phyloP scores from a whole-genome alignment of 2,888 invertebrate genomes.

The Tetheella fluctuosa region DNA sequence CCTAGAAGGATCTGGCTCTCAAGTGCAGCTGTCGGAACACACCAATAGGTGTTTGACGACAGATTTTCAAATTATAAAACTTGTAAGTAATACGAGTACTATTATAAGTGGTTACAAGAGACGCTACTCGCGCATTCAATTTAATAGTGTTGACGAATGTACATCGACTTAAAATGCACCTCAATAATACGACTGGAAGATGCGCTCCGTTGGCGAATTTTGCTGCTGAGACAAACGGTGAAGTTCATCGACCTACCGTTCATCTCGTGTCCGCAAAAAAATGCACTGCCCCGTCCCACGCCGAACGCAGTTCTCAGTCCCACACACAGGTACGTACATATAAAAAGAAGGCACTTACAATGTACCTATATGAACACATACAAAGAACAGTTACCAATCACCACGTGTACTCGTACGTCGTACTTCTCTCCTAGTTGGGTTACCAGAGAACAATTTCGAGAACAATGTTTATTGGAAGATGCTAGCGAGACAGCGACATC shows the following conservation, averaged over 20 bases:
- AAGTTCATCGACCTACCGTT: conserved; percentile 76
- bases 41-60: too few species aligned
- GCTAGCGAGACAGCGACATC: conserved; percentile 30
- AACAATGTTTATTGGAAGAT: conserved; percentile 59
- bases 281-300: conserved; percentile 82
- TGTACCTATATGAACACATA: conserved; percentile 41
- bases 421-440: conserved; percentile 64
- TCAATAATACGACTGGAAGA: conserved; percentile 51
- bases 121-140: too few species aligned
- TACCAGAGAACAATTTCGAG: conserved; percentile 57
- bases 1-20: too few species aligned
- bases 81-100: too few species aligned
- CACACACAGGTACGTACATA: conserved; percentile 58
- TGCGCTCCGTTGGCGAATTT: conserved; percentile 75
- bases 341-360: conserved; percentile 36
- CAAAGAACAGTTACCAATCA: conserved; percentile 53
- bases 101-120: too few species aligned
- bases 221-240: conserved; percentile 69
- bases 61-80: not conserved
- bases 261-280: conserved; percentile 79
- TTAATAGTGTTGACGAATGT: not conserved
- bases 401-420: conserved; percentile 64
- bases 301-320: conserved; percentile 74
- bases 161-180: conserved; percentile 28
- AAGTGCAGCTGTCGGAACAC: too few species aligned